Conservation (phyloP, 2,888 invertebrate genomes). For the Girardia tigrina region DNA sequence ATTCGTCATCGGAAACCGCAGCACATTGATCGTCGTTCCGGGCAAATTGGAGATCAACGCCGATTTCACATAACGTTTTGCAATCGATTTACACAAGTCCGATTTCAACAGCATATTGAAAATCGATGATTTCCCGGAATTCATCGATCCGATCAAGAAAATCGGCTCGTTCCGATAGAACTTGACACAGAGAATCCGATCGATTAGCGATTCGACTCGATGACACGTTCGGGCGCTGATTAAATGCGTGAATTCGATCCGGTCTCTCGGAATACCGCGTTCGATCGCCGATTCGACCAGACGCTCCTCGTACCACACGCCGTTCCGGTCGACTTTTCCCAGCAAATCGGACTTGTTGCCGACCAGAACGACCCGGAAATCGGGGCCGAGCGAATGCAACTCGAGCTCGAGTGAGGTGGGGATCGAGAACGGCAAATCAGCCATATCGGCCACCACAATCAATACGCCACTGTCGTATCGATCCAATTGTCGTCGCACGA, state of each 20-base stretch:
- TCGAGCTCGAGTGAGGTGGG: neutral
- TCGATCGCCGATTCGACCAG: neutral
- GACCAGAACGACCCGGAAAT: too few relatives aligned
- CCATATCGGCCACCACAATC: neutral
- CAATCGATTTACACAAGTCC: neutral
- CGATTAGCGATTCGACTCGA: neutral
- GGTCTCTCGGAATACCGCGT: neutral
- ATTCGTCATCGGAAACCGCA: neutral
- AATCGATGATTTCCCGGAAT: neutral
- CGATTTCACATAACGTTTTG: neutral
- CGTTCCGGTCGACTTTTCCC: neutral
- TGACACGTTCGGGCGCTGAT: neutral
- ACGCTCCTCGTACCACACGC: neutral
- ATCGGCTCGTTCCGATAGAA: neutral
- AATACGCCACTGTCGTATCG: neutral
- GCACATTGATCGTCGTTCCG: neutral
- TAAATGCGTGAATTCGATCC: neutral
- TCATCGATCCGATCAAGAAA: neutral
- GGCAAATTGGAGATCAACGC: neutral
- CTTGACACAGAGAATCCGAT: neutral
- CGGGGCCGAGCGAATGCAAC: neutral
- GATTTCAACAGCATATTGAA: neutral
- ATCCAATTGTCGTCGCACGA: neutral
- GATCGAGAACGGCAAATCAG: neutral
- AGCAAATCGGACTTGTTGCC: neutral